phyloP scores from a whole-genome alignment of 1,140 invertebrate genomes.

The Calliphora vicina region DNA sequence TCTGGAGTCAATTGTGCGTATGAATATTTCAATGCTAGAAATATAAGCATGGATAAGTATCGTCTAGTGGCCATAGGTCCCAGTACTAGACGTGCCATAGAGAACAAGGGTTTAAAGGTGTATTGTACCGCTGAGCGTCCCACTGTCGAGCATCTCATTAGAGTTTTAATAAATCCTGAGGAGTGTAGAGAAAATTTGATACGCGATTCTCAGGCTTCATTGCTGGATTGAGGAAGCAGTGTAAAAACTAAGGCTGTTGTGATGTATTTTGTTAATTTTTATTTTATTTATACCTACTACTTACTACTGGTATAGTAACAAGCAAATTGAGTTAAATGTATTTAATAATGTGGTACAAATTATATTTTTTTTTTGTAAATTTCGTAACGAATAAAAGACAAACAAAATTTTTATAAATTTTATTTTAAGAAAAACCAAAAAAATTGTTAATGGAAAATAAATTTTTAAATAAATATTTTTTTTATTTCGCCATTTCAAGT shows the following conservation, averaged over 20 bases:
- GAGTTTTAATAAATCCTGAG: slow-evolving; percentile 58
- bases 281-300: not conserved
- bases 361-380: too few species aligned
- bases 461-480: too few species aligned
- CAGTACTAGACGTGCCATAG: slow-evolving; percentile 56
- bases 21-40: slow-evolving; percentile 51
- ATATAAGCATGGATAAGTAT: slow-evolving; percentile 48
- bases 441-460: too few species aligned
- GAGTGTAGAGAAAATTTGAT: slow-evolving; percentile 45
- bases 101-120: slow-evolving; percentile 49
- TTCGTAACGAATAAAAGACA: too few species aligned
- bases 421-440: too few species aligned
- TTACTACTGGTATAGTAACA: not conserved
- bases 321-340: too few species aligned
- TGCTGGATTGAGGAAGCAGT: slow-evolving; percentile 31
- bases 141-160: slow-evolving; percentile 60
- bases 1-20: slow-evolving; percentile 63
- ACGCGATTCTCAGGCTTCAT: slow-evolving; percentile 45
- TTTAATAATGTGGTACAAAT: too few species aligned
- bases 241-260: not conserved
- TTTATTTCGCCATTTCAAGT: too few species aligned
- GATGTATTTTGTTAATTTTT: not conserved
- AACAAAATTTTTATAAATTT: too few species aligned
- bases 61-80: slow-evolving; percentile 62
- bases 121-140: slow-evolving; percentile 60